phyloP scores from a whole-genome alignment of 2,797 vertebrate genomes.

The Silurus lanzhouensis region DNA sequence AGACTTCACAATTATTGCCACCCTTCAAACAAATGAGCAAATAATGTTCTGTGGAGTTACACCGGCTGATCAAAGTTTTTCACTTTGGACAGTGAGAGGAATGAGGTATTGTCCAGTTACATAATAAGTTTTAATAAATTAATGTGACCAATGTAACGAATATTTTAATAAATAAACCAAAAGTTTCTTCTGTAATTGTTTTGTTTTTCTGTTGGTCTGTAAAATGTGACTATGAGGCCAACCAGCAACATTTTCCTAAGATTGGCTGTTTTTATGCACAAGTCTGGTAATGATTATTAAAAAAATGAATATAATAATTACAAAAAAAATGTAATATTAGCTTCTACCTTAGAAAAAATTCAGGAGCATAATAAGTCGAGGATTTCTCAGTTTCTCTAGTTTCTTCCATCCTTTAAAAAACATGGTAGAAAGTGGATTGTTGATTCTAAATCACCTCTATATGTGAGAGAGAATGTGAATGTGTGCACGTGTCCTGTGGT shows the following conservation, averaged over 20 bases:
- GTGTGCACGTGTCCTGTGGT: not conserved
- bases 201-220: not conserved
- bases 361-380: not conserved
- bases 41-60: not conserved
- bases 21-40: not conserved
- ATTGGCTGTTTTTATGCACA: not conserved
- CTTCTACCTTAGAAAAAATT: not conserved
- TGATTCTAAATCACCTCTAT: not conserved
- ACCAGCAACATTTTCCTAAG: not conserved
- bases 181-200: too few species aligned
- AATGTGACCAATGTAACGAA: not conserved
- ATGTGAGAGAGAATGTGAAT: not conserved
- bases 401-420: not conserved
- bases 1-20: not conserved
- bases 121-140: not conserved
- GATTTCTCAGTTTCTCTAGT: not conserved
- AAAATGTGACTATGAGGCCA: not conserved
- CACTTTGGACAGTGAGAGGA: not conserved
- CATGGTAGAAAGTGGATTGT: not conserved
- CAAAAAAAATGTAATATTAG: not conserved
- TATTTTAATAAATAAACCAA: not conserved
- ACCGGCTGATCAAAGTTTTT: not conserved
- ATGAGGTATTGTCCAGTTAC: not conserved
- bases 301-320: not conserved
- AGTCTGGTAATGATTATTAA: not conserved